Evolutionary conservation across 2,113 vertebrate genomes (phyloP).

Genomic region (Callocephalon fimbriatum): DNA sequence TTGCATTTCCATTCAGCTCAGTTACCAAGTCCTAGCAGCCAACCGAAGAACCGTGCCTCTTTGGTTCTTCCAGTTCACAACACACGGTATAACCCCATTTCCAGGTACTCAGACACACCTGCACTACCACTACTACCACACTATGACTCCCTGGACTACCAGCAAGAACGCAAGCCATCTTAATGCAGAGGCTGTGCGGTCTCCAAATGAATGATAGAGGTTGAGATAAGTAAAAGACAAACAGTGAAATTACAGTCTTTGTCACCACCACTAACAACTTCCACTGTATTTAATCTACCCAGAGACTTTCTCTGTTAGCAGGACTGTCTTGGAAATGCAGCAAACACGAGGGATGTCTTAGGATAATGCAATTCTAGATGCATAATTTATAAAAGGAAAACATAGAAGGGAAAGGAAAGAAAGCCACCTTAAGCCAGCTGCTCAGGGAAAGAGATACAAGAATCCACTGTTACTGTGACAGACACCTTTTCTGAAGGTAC

Average conservation of each 20-base stretch:
- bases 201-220: neutral
- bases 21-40: neutral
- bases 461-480: neutral
- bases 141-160: neutral
- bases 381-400: constrained; percentile 57
- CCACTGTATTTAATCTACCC: neutral
- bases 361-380: constrained; percentile 11
- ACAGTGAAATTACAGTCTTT: neutral
- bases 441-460: neutral
- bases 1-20: neutral
- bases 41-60: neutral
- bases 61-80: neutral
- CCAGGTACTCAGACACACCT: neutral
- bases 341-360: neutral
- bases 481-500: neutral
- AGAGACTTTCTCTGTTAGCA: neutral
- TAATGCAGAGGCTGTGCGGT: accelerated
- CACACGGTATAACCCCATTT: neutral
- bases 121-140: no score
- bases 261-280: neutral
- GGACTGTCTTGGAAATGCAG: neutral
- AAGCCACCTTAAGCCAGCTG: neutral
- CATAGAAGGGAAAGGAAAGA: neutral
- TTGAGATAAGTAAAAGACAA: constrained; percentile 19
- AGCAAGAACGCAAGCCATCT: neutral